phyloP scores from a whole-genome alignment of 2,113 vertebrate species.

The Greenwoodochromis staneri region DNA sequence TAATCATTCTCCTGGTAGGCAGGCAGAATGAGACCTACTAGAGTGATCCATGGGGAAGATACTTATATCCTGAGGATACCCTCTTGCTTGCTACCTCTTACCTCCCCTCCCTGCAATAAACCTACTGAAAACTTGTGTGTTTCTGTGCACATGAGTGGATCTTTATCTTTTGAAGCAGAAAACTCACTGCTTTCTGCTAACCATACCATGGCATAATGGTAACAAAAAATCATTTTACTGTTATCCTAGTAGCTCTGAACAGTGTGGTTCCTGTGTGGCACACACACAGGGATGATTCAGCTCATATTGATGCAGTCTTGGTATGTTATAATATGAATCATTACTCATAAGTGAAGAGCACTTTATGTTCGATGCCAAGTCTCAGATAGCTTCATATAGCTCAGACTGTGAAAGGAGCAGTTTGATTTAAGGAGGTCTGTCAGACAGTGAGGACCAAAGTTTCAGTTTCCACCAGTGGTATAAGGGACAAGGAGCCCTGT shows the following conservation, averaged over 20 bases:
- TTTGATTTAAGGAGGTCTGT: background rate
- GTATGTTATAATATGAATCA: background rate
- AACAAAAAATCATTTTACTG: background rate
- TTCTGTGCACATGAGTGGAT: background rate
- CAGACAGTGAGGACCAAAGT: background rate
- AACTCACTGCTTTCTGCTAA: background rate
- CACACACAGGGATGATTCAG: background rate
- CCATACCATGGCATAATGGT: background rate
- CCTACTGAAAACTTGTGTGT: background rate
- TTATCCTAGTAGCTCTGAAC: background rate
- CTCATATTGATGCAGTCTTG: background rate
- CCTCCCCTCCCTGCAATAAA: background rate
- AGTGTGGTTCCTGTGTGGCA: background rate
- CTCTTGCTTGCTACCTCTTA: background rate
- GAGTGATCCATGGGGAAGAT: background rate
- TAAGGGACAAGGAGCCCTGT: background rate
- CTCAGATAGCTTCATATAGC: background rate
- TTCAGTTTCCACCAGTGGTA: background rate
- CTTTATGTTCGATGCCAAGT: background rate
- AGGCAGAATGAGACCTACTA: background rate
- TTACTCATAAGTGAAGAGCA: background rate
- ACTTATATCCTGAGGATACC: background rate
- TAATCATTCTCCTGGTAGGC: background rate
- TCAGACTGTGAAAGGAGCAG: background rate
- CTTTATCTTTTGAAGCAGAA: background rate